Percentiles rank a stretch among this genome's conserved stretches.
Conservation (phyloP, 2,888 invertebrate species). For the Gastracanthus pulcherrimus region DNA sequence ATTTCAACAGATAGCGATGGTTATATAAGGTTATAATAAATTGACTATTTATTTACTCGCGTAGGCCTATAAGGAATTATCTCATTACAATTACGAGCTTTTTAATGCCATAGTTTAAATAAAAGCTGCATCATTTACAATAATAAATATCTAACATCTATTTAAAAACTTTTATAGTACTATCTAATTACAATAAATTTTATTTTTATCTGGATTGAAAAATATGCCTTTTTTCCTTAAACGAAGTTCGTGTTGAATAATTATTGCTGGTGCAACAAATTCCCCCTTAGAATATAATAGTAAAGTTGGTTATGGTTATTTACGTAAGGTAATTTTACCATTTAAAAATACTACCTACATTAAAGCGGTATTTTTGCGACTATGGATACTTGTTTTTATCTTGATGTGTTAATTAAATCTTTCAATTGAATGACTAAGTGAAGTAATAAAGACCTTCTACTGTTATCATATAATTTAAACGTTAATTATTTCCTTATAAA, state of each 20-base stretch:
- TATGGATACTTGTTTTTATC: slow-evolving; percentile 30
- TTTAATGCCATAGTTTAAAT: slow-evolving; percentile 26
- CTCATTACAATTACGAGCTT: slow-evolving; percentile 1
- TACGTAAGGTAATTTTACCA: slow-evolving; percentile 13
- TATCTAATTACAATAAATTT: slow-evolving; percentile 30
- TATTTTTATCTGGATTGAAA: slow-evolving; percentile 42
- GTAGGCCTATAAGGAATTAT: slow-evolving; percentile 48
- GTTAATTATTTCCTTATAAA: slow-evolving; percentile 3
- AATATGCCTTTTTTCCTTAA: slow-evolving; percentile 44
- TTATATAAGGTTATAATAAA: slow-evolving; percentile 37
- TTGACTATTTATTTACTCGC: slow-evolving; percentile 41
- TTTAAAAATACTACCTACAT: slow-evolving; percentile 14
- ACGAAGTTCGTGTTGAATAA: slow-evolving; percentile 6
- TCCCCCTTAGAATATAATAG: background rate
- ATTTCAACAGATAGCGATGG: slow-evolving; percentile 44
- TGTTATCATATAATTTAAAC: background rate
- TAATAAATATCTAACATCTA: slow-evolving; percentile 36
- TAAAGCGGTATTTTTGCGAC: background rate
- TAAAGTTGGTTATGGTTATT: slow-evolving; percentile 4
- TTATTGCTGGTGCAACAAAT: slow-evolving; percentile 35
- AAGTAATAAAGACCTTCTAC: slow-evolving; percentile 23
- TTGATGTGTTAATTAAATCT: slow-evolving; percentile 15
- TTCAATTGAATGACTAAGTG: slow-evolving; percentile 16
- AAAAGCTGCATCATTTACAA: slow-evolving; percentile 40
- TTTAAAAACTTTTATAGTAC: slow-evolving; percentile 18